Evolutionary conservation across 2,888 invertebrate species (phyloP), one percentile per base, ranked within the genome.

Genomic region (Rhaphigaster nebulosa): DNA sequence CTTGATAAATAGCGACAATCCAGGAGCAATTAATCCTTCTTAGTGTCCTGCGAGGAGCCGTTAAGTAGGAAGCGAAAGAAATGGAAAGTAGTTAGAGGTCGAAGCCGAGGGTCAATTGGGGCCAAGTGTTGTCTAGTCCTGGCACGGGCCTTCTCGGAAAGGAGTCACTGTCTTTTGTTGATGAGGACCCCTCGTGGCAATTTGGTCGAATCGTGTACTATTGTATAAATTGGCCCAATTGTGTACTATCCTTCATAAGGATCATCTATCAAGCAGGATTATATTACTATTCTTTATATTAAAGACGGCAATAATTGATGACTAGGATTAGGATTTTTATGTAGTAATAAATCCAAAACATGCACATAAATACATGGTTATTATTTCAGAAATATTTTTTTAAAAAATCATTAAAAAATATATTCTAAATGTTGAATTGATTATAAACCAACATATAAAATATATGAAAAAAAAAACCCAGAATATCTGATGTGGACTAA

Each of bases 1-100:
- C 4, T 29, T 65, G 13, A 65, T 65, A 29, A 29, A 29, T 29
- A n/a, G 29, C 29, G 0, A 29, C 13, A 15, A 29, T 29, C 65
- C 29, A 15, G 26, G 12, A 15, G 13, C 29, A 29, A 65, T 65
- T 65, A 65, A 29, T 65, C 13, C 13, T 15, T 15, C n/a, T 12
- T 8, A 60, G 60, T 60, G 60, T 3, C 2, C 60, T 20, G n/a
- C n/a, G n/a, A 10, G 1, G 10, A 29, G 29, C 65, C 65, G 65
- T 29, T 65, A 65, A 65, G 29, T n/a, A 65, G 65, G 65, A 65
- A 65, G 65, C 29, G n/a, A 29, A 65, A 65, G 65, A 65, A 65
- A 65, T 29, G n/a, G 65, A 29, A 29, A 65, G 65, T 29, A 29
- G 65, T 4, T 13, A 29, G 29, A 29, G 65, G 65, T 65, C 29